Base-by-base conservation (phyloP, 2,113 vertebrate genomes). In the Stigmatopora nigra region DNA sequence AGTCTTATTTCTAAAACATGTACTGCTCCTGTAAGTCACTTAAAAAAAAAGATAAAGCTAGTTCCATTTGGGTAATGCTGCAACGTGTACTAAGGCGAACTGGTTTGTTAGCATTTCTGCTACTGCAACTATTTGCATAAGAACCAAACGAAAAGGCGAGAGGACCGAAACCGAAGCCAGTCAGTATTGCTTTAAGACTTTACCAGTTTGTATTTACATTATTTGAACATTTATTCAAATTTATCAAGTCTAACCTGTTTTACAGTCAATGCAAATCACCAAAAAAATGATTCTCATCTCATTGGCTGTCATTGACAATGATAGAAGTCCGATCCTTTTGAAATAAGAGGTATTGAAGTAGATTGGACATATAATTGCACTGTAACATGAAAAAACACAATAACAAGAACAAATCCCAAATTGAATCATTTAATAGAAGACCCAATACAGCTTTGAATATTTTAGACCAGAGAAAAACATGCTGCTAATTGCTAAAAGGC, bases 401-500 rank as follows among this genome's bases (percentile, higher is more conserved):
- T 12, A 53, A 25, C 3, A 11, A 53, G 3, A 53, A 53, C 7
- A 19, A 20, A 19, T 20, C 46, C 13, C 3, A 48, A 5, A 48
- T 16, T 48, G 5, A 15, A 48, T 5, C 16, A 47, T 14, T 48
- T 16, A 17, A 48, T 17, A 48, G 15, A 14, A 14, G 3, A 11
- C n/a, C 58, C n/a, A 13, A 41, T 14, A 61, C 38, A 41, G 17
- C 59, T 20, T 45, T 61, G 22, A 31, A n/a, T 59, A 57, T 38
- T 58, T 36, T 7, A n/a, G 56, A 36, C 57, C 14, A 20, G 51
- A 53, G 51, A 10, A 20, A 53, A 22, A 20, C 51, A 53, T 38
- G 57, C 57, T 59, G 57, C 57, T 59, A 59, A 59, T n/a, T 59
- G 57, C 17, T 36, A 17, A 41, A 20, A 22, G 51, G 51, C 12